Conservation (phyloP, 2,113 vertebrate genomes). For the Chroicocephalus ridibundus region DNA sequence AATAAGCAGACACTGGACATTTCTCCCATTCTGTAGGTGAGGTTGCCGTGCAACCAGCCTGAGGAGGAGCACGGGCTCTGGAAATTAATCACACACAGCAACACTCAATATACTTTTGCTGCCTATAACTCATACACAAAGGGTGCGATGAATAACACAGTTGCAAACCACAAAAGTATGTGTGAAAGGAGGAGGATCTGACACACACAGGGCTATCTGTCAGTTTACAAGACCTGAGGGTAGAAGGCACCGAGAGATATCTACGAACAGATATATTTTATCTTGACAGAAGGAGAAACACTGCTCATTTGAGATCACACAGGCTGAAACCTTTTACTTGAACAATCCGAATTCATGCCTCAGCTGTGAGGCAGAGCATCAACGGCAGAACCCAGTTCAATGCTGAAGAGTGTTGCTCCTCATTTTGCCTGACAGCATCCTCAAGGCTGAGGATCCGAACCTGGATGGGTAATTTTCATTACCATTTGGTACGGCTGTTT, state of each 20-base stretch:
- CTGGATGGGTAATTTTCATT: neutral
- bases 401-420: neutral
- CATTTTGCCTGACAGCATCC: neutral
- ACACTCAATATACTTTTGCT: neutral
- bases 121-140: neutral
- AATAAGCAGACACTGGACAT: conserved; percentile 5
- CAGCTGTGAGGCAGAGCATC: neutral
- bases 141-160: conserved; percentile 8
- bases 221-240: conserved; percentile 19
- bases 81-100: conserved; percentile 36
- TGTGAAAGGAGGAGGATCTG: conserved; percentile 18
- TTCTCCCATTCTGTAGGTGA: conserved; percentile 25
- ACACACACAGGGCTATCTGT: conserved; percentile 28
- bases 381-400: neutral
- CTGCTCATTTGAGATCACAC: neutral
- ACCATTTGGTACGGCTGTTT: neutral
- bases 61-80: neutral
- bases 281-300: conserved; percentile 39
- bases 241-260: neutral
- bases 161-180: conserved; percentile 2
- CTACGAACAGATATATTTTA: conserved; percentile 26
- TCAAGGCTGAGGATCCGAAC: rapidly evolving
- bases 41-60: conserved; percentile 44
- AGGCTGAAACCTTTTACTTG: conserved; percentile 2
- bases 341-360: neutral